A percentile compares a stretch with the other conserved stretches of the same genome.
These are phyloP conservation scores for Calliopsis andreniformis DNA, from an alignment of 1,140 invertebrate species.

Conservation along the genomic window DNA sequence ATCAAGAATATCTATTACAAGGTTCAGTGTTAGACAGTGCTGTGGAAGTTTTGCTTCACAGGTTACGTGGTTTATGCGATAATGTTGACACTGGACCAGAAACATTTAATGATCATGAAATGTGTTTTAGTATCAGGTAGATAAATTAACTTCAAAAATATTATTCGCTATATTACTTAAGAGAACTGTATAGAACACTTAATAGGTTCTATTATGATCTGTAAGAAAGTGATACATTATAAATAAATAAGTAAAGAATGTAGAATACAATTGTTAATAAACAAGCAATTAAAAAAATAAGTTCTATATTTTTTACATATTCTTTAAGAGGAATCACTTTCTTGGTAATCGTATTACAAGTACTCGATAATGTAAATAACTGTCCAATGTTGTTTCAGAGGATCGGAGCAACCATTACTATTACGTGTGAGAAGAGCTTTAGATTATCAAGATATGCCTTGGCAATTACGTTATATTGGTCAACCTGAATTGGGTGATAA, in stretches of 20 bases:
- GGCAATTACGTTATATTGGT: slow-evolving; percentile 94
- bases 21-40: slow-evolving; percentile 95
- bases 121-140: slow-evolving; percentile 89
- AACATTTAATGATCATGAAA: slow-evolving; percentile 95
- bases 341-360: too few relatives aligned
- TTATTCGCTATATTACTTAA: neutral
- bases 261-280: too few relatives aligned
- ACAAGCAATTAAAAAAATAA: too few relatives aligned
- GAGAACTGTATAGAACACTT: too few relatives aligned
- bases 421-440: slow-evolving; percentile 89
- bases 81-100: slow-evolving; percentile 95
- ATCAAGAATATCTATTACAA: slow-evolving; percentile 95
- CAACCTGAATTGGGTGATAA: slow-evolving; percentile 95
- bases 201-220: too few relatives aligned
- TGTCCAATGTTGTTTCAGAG: slow-evolving; percentile 76
- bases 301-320: too few relatives aligned
- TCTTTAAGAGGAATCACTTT: too few relatives aligned
- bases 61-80: slow-evolving; percentile 95
- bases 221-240: too few relatives aligned
- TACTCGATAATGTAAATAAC: too few relatives aligned
- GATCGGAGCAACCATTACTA: slow-evolving; percentile 83
- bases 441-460: slow-evolving; percentile 90
- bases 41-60: slow-evolving; percentile 94
- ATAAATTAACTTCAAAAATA: slow-evolving; percentile 21
- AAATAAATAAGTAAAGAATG: too few relatives aligned